These are phyloP conservation scores for Cataglyphis livida DNA, from an alignment of 2,888 invertebrate genomes.

Conservation along the genomic window DNA sequence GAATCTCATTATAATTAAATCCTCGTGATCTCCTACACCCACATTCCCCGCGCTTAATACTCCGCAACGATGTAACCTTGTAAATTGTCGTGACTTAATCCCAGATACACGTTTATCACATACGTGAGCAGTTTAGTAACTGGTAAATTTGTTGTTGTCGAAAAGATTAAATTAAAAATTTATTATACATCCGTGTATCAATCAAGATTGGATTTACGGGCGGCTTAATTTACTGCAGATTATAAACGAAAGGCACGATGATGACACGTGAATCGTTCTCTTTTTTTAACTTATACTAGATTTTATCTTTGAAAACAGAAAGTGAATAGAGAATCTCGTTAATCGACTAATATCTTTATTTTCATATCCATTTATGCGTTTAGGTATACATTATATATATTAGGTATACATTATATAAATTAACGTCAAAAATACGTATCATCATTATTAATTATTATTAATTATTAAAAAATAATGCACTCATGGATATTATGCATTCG, in stretches of 20 bases:
- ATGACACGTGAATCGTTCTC: background rate
- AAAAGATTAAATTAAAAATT: slow-evolving; percentile 30
- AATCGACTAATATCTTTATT: background rate
- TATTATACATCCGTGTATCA: background rate
- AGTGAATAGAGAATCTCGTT: background rate
- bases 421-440: background rate
- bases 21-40: background rate
- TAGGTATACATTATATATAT: background rate
- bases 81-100: slow-evolving; percentile 25
- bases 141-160: slow-evolving; percentile 12
- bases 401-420: background rate
- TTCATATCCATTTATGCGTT: background rate
- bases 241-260: background rate
- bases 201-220: background rate
- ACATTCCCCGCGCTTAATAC: slow-evolving; percentile 11
- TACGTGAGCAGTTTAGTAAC: background rate
- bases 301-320: background rate
- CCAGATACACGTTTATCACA: slow-evolving; percentile 6
- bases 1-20: slow-evolving; percentile 32
- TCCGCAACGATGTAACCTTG: background rate
- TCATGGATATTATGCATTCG: background rate
- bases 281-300: background rate
- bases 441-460: background rate
- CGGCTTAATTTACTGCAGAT: background rate
- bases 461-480: background rate